A percentile compares a stretch with the other conserved stretches of the same genome.
phyloP scores from a whole-genome alignment of 92 coral and sea anemone genomes.

The Umimayanthus kanabou region DNA sequence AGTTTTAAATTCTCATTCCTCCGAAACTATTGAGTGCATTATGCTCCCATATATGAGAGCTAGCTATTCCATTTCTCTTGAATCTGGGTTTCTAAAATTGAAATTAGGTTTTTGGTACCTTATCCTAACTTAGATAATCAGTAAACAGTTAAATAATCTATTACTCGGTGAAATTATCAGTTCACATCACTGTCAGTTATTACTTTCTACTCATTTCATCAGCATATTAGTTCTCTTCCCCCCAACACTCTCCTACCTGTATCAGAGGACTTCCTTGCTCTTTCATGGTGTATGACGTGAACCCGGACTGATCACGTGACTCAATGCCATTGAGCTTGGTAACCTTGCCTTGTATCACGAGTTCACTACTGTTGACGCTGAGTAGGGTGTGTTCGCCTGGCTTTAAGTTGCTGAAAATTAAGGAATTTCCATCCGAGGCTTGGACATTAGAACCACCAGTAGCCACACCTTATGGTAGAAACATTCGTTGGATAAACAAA shows the following conservation, averaged over 20 bases:
- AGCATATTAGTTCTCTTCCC: too few species aligned
- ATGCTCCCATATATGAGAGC: too few species aligned
- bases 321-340: background rate
- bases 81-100: too few species aligned
- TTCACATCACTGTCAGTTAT: too few species aligned
- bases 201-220: too few species aligned
- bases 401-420: background rate
- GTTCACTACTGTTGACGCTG: background rate
- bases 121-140: too few species aligned
- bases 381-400: background rate
- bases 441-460: background rate
- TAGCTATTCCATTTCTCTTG: too few species aligned
- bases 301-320: slow-evolving; percentile 4
- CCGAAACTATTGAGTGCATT: too few species aligned
- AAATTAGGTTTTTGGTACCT: too few species aligned
- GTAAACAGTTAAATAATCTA: too few species aligned
- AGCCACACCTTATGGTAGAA: background rate
- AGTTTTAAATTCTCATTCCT: too few species aligned
- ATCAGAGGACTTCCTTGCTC: background rate
- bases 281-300: slow-evolving; percentile 21
- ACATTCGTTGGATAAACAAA: background rate
- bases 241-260: background rate
- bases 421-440: background rate
- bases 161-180: too few species aligned
- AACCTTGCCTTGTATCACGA: slow-evolving; percentile 4